Conservation (phyloP, 1,140 invertebrate genomes). For the Bradysia coprophila region DNA sequence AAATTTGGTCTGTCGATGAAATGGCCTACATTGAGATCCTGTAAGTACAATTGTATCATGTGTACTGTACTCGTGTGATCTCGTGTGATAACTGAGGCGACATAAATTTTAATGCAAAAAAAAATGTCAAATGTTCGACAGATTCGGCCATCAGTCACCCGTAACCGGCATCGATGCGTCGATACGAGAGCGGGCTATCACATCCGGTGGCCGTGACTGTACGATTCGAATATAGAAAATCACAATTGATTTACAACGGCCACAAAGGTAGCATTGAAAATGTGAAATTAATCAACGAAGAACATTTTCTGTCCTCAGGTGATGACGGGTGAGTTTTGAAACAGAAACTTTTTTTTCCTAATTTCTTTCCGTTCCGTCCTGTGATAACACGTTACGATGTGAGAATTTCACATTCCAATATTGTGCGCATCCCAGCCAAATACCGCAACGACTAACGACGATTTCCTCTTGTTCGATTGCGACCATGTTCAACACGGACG, state of each 20-base stretch:
- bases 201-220: slow-evolving; percentile 72
- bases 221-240: slow-evolving; percentile 85
- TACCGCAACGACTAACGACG: too few species aligned
- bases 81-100: not conserved
- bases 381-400: too few species aligned
- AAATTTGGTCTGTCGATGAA: slow-evolving; percentile 89
- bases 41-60: slow-evolving; percentile 24
- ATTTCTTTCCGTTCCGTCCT: too few species aligned
- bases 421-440: too few species aligned
- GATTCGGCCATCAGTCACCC: slow-evolving; percentile 78
- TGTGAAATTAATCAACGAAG: slow-evolving; percentile 79
- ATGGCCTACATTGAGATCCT: slow-evolving; percentile 91
- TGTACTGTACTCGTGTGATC: not conserved
- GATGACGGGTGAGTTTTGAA: slow-evolving; percentile 59
- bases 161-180: slow-evolving; percentile 80
- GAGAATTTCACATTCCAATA: too few species aligned
- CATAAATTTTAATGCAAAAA: too few species aligned
- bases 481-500: too few species aligned
- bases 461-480: too few species aligned
- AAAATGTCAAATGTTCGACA: too few species aligned
- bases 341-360: too few species aligned
- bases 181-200: slow-evolving; percentile 66
- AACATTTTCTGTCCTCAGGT: slow-evolving; percentile 76
- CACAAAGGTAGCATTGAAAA: slow-evolving; percentile 64
- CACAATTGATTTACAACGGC: slow-evolving; percentile 83